Evolutionary conservation across 2,888 invertebrate genomes (phyloP).

Genomic region (Callinectes sapidus): DNA sequence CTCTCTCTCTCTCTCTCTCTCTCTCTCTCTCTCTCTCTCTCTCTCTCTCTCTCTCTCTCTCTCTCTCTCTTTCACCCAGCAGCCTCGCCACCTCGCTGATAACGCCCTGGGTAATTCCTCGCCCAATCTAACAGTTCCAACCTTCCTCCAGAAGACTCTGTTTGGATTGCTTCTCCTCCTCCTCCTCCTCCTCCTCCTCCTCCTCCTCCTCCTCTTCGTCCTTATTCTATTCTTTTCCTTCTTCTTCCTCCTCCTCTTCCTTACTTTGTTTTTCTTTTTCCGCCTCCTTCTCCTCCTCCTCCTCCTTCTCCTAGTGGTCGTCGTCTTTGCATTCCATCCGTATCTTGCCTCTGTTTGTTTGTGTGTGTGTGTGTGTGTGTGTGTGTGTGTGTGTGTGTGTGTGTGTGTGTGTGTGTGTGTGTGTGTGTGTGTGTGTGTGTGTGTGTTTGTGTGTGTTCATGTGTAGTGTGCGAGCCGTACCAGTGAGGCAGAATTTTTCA

Average conservation of each 20-base stretch:
- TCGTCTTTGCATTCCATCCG: not conserved
- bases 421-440: slow-evolving; percentile 41
- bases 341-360: not conserved
- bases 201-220: not conserved
- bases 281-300: not conserved
- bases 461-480: not conserved
- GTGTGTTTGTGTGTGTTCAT: slow-evolving; percentile 37
- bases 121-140: not conserved
- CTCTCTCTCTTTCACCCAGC: not conserved
- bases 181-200: not conserved
- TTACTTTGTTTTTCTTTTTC: not conserved
- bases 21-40: not conserved
- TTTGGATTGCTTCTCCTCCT: not conserved
- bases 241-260: not conserved
- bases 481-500: not conserved
- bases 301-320: not conserved
- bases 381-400: slow-evolving; percentile 31
- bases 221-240: no score
- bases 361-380: slow-evolving; percentile 43
- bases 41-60: not conserved
- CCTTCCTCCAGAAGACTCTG: not conserved
- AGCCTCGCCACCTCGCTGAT: not conserved
- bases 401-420: slow-evolving; percentile 42
- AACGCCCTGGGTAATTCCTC: not conserved
- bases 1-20: not conserved